These are phyloP conservation scores for Nipponacmea schrenckii DNA, from an alignment of 2,888 invertebrate genomes.

Conservation along the genomic window DNA sequence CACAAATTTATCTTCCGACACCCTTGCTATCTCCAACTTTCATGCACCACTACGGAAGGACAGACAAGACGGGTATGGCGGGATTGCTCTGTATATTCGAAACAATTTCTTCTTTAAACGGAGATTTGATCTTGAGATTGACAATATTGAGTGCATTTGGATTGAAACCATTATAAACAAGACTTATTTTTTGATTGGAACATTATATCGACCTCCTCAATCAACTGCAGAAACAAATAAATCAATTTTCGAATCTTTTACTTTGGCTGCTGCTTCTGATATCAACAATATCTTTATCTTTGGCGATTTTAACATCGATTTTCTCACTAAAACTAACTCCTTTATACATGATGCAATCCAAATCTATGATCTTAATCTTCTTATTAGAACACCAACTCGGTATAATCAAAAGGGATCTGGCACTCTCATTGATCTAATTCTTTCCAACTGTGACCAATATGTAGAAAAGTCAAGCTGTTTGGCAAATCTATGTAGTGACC, in stretches of 20 bases:
- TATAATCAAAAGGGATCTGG: not conserved
- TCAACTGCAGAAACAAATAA: not conserved
- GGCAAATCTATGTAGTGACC: no score
- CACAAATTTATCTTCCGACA: not conserved
- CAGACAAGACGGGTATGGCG: not conserved
- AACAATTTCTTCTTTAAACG: not conserved
- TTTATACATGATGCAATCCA: slow-evolving; percentile 1
- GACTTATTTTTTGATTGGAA: not conserved
- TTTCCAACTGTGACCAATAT: not conserved
- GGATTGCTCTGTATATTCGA: slow-evolving; percentile 1
- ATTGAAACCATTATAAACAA: slow-evolving; percentile 1
- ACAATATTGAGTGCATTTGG: slow-evolving; percentile 8
- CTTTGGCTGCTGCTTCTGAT: not conserved
- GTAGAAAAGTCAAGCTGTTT: not conserved
- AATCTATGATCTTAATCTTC: not conserved
- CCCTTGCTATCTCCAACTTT: not conserved
- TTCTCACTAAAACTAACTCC: not conserved
- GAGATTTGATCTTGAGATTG: not conserved
- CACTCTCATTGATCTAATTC: not conserved
- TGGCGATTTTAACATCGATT: slow-evolving; percentile 1
- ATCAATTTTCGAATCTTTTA: slow-evolving; percentile 1
- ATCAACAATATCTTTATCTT: not conserved
- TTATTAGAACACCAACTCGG: not conserved
- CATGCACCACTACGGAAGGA: not conserved
- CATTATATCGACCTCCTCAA: not conserved